phyloP scores from a whole-genome alignment of 2,113 vertebrate species.

The Mystacornis crossleyi region DNA sequence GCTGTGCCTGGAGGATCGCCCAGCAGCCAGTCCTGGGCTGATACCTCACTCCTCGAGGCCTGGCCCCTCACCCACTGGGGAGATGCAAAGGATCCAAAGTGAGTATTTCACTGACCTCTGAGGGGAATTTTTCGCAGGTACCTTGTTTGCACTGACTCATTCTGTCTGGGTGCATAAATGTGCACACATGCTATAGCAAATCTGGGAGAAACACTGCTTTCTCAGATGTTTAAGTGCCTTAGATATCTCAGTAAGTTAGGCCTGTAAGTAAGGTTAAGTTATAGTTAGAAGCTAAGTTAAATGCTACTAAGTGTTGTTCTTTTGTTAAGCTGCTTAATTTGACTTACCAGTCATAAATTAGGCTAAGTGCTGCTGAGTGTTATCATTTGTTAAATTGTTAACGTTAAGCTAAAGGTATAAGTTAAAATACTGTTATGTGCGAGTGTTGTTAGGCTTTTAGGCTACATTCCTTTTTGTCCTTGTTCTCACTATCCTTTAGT shows the following conservation, averaged over 20 bases:
- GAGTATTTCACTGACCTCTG: not conserved
- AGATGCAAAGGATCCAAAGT: not conserved
- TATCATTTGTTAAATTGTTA: not conserved
- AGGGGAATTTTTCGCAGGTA: not conserved
- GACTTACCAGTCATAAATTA: not conserved
- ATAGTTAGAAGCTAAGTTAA: not conserved
- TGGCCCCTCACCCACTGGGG: not conserved
- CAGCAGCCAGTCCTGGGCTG: not conserved
- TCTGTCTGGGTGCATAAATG: rapidly evolving
- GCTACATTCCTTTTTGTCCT: not conserved
- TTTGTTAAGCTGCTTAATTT: not conserved
- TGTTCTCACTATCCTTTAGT: not conserved
- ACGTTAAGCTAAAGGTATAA: not conserved
- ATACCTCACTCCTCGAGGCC: not conserved
- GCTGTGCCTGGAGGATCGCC: not conserved
- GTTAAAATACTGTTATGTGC: not conserved
- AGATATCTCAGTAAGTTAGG: not conserved
- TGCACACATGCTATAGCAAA: not conserved
- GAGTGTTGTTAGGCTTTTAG: not conserved
- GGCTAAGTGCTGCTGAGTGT: not conserved
- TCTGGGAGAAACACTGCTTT: not conserved
- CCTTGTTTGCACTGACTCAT: not conserved
- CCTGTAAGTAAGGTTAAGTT: not conserved
- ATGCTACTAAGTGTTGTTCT: not conserved
- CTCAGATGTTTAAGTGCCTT: not conserved